Conservation (phyloP, 2,888 invertebrate genomes). For the Cephus rjabovi region DNA sequence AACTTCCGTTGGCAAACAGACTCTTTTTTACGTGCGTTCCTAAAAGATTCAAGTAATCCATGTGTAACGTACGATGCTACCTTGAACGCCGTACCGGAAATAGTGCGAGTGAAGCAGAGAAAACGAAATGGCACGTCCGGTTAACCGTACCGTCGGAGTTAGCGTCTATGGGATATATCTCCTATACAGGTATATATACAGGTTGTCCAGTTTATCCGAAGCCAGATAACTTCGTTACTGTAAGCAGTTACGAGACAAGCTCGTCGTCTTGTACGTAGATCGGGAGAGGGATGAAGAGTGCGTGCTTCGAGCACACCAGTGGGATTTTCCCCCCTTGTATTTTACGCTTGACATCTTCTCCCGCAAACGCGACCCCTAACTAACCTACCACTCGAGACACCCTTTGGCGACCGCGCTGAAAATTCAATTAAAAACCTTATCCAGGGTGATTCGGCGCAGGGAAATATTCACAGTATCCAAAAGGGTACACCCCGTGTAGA, state of each 20-base stretch:
- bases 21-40: too few relatives aligned
- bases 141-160: background rate
- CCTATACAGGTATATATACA: background rate
- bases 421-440: background rate
- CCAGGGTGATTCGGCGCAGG: background rate
- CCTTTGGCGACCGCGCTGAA: background rate
- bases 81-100: too few relatives aligned
- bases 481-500: background rate
- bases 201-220: conserved; percentile 41
- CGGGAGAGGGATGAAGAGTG: too few relatives aligned
- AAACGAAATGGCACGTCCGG: conserved; percentile 5
- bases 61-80: too few relatives aligned
- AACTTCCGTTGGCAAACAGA: too few relatives aligned
- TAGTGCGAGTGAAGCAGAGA: background rate
- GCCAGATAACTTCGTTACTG: conserved; percentile 40
- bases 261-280: background rate
- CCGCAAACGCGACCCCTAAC: background rate
- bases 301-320: too few relatives aligned
- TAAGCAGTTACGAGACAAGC: conserved; percentile 29
- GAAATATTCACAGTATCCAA: background rate
- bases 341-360: background rate
- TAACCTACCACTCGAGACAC: background rate
- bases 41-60: too few relatives aligned
- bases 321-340: background rate
- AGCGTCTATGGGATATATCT: too few relatives aligned